Evolutionary conservation across 2,888 invertebrate species (phyloP), one percentile per base, ranked within the genome.

Genomic region (Herminia tarsipennalis): DNA sequence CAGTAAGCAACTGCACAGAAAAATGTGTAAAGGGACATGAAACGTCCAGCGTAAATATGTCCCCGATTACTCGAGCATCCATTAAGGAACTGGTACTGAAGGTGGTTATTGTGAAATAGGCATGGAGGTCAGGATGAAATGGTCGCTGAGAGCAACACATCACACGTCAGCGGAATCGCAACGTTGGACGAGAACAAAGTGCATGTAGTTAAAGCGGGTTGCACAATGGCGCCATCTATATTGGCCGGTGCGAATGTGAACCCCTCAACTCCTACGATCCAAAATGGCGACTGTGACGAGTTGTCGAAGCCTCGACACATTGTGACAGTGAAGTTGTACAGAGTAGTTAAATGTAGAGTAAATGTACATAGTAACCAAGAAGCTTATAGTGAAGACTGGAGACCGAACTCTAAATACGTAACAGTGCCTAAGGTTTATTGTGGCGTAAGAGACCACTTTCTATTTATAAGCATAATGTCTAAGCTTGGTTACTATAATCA

Each of bases 81-180:
- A 18, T 24, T 39, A 16, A 29, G 18, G 22, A 34, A 24, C 20
- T 29, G 3, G 16, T 34, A 16, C 21, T 16, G 47, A 33, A 33
- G 9, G 18, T 33, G 14, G 12, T 10, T 21, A 38, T 33, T 39
- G 40, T 41, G 35, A 35, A 50, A 61, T 58, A 59, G 43, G 32
- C 37, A 56, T 22, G 46, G 75, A n/a, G 46, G 24, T 76, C 86
- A 66, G 35, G 22, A 14, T 51, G 40, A 18, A 53, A 37, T 86
- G 81, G 88, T 56, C 56, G 42, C 55, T 44, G 58, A 69, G 68
- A 72, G 78, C 79, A 85, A 84, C 81, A 80, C 78, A 80, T 82
- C 79, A 82, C 83, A 82, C 83, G 85, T 87, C 86, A 84, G 85
- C 83, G 62, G 68, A 83, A 83, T 84, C 78, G 83, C 76, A 78